Base-by-base conservation (phyloP, 2,113 vertebrate genomes). In the Galemys pyrenaicus region DNA sequence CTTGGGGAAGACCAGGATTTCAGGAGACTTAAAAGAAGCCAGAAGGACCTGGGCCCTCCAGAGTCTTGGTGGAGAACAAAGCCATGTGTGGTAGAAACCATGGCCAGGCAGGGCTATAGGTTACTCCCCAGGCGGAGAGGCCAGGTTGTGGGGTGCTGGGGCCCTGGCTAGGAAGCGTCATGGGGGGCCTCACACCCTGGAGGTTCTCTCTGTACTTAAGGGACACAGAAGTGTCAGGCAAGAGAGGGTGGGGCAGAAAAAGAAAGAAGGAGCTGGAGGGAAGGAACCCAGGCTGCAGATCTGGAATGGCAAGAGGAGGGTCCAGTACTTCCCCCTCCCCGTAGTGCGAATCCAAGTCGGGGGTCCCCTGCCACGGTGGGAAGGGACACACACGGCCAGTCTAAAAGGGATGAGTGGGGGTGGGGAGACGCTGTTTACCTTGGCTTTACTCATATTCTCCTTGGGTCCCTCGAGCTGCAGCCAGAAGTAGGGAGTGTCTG, bases 401-500 rank as follows among this genome's bases (percentile, higher is more conserved):
- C 46, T 70, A 74, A 62, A 64, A 83, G n/a, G 8, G 62, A 13
- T 4, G 28, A 35, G 71, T 28, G 30, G 71, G 87, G 74, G 75
- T 20, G 68, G 56, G 26, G 24, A 70, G 88, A 46, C 70, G 89
- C 87, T 62, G 56, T 87, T 95, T 97, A 99, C 99, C 97, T 99
- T 99, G 70, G 99, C 99, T 39, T 98, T 98, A 58, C 96, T 92
- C 35, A 98, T 98, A 11, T 97, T 95, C 79, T 73, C 67, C 39
- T 79, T 96, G 44, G 79, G 54, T 35, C 99, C 99, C 64, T 86
- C 96, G 12, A 99, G 97, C 74, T 98, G 98, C 90, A 99, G 98
- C 99, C 99, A 99, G 73, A 99, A 99, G 95, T 98, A 98, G 39
- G 98, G 97, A 54, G 93, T 96, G 94, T 89, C 83, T 0, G 88